Percentiles rank a stretch among this genome's conserved stretches.
Evolutionary conservation across 2,797 vertebrate species (phyloP).

Genomic region (Sebastes elongatus): DNA sequence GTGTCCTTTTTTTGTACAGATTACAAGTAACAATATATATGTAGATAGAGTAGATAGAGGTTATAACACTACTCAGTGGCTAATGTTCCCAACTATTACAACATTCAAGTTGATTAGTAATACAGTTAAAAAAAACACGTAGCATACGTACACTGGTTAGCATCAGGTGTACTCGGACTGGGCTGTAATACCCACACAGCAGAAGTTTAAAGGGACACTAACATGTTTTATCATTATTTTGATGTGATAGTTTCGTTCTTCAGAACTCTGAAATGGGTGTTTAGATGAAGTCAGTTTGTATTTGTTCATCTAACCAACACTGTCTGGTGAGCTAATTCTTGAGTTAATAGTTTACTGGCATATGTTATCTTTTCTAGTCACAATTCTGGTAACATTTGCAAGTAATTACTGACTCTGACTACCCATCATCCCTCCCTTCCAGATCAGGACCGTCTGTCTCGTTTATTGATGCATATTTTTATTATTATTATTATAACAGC

Average conservation of each 20-base stretch:
- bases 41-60: slow-evolving; percentile 50
- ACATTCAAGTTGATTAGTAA: slow-evolving; percentile 82
- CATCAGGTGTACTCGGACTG: slow-evolving; percentile 21
- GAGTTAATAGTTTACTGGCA: no score
- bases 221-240: slow-evolving; percentile 8
- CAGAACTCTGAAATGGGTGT: no score
- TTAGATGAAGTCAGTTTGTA: background rate
- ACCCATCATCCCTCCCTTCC: no score
- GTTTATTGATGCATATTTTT: no score
- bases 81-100: slow-evolving; percentile 76
- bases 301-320: background rate
- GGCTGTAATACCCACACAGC: slow-evolving; percentile 39
- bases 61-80: slow-evolving; percentile 63
- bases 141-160: slow-evolving; percentile 12
- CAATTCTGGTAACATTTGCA: no score
- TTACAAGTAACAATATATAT: slow-evolving; percentile 43
- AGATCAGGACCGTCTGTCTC: no score
- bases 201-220: slow-evolving; percentile 50
- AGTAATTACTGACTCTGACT: no score
- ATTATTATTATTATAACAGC: no score
- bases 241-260: background rate
- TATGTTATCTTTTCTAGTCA: no score
- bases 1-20: slow-evolving; percentile 46
- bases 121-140: slow-evolving; percentile 60
- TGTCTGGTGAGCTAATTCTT: no score